Evolutionary conservation across 2,888 invertebrate genomes (phyloP).

Genomic region (Nemoura dubitans): DNA sequence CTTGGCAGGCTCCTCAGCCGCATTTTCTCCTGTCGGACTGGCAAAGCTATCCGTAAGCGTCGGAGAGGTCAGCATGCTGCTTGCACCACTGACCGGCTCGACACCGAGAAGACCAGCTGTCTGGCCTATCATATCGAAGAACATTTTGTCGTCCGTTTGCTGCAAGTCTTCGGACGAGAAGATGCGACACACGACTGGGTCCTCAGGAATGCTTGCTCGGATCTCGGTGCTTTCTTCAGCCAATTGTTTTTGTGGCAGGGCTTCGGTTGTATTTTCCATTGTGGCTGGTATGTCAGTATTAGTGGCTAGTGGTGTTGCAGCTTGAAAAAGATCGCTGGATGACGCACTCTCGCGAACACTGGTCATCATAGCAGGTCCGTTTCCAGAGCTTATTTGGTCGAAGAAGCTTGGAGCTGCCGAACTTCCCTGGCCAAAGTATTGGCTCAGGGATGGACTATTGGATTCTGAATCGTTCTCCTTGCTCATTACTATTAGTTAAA

Average conservation of each 20-base stretch:
- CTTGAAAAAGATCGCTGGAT: constrained; percentile 52
- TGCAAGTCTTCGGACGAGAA: constrained; percentile 58
- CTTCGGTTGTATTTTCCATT: constrained; percentile 40
- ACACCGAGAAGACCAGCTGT: constrained; percentile 56
- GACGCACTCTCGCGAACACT: constrained; percentile 54
- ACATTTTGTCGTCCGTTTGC: constrained; percentile 58
- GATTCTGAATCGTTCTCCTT: constrained; percentile 1
- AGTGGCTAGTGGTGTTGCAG: not conserved
- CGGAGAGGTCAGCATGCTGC: constrained; percentile 49
- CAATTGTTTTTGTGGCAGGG: constrained; percentile 29
- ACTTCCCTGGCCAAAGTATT: constrained; percentile 52
- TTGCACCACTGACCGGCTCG: constrained; percentile 46
- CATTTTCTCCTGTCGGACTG: constrained; percentile 47
- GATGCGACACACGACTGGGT: constrained; percentile 62
- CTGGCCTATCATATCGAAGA: constrained; percentile 62
- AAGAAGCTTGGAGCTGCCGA: constrained; percentile 53
- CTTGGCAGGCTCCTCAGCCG: not conserved
- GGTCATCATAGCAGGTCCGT: constrained; percentile 54
- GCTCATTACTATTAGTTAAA: not conserved
- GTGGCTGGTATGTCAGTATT: constrained; percentile 39
- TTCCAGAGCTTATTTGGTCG: constrained; percentile 54
- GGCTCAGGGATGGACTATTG: constrained; percentile 49
- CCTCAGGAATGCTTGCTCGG: constrained; percentile 54
- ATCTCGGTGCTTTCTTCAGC: constrained; percentile 43
- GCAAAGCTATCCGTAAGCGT: constrained; percentile 49